phyloP scores from a whole-genome alignment of 2,113 vertebrate species.

The Gallinago paraguaiae region DNA sequence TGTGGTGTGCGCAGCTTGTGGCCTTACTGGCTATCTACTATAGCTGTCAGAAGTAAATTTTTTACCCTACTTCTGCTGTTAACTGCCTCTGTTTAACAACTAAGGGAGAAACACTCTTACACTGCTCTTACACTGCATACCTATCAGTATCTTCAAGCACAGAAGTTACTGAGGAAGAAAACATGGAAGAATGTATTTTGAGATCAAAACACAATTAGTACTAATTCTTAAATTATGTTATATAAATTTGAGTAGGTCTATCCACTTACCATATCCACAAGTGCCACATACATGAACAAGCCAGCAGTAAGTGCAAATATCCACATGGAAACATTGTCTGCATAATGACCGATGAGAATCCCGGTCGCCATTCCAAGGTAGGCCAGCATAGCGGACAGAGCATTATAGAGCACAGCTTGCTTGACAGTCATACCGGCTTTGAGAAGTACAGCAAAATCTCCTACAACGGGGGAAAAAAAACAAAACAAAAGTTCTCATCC shows the following conservation, averaged over 20 bases:
- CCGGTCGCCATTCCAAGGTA: constrained; percentile 92
- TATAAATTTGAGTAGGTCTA: not conserved
- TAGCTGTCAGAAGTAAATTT: not conserved
- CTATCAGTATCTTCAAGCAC: not conserved
- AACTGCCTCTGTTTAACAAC: not conserved
- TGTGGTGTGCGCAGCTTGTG: not conserved
- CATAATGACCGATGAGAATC: constrained; percentile 94
- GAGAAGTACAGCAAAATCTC: constrained; percentile 94
- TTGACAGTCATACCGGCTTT: constrained; percentile 97
- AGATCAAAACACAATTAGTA: not conserved
- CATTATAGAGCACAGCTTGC: constrained; percentile 93
- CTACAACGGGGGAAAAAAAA: constrained; percentile 60
- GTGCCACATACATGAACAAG: constrained; percentile 96
- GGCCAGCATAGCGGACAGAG: constrained; percentile 92
- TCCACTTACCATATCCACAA: constrained; percentile 96
- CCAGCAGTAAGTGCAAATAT: constrained; percentile 97
- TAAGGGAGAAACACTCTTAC: not conserved
- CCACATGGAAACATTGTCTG: constrained; percentile 95
- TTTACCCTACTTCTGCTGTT: not conserved
- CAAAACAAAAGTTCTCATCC: not conserved
- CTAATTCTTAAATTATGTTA: not conserved
- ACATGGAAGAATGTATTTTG: not conserved
- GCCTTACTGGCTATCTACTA: not conserved
- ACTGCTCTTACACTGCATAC: not conserved
- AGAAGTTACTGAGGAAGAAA: not conserved